Conservation (phyloP, 1,140 invertebrate genomes). For the Anadara kagoshimensis region DNA sequence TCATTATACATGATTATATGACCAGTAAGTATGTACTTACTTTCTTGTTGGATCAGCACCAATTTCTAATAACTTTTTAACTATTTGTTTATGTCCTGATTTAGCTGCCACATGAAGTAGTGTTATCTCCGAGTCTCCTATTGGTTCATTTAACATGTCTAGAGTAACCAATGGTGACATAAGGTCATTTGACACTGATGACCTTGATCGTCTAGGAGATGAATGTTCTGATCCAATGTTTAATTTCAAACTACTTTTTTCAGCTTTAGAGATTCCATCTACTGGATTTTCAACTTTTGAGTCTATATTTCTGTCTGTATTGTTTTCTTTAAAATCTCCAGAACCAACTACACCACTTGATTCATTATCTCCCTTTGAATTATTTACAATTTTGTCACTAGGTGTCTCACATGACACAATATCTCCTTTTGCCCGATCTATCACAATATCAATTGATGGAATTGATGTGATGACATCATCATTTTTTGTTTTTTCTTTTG, state of each 20-base stretch:
- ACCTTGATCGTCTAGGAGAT: not conserved
- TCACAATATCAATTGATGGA: no score
- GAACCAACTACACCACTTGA: no score
- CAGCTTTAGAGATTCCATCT: not conserved
- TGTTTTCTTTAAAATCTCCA: not conserved
- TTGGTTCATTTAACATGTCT: constrained; percentile 74
- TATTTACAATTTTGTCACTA: no score
- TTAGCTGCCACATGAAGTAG: constrained; percentile 84
- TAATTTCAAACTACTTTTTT: not conserved
- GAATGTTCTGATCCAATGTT: no score
- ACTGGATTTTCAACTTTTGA: constrained; percentile 6
- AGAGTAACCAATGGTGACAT: constrained; percentile 45
- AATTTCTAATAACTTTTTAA: constrained; percentile 75
- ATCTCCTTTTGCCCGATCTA: no score
- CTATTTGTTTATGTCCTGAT: constrained; percentile 77
- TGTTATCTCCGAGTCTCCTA: constrained; percentile 76
- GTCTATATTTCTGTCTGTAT: not conserved
- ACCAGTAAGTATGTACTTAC: constrained; percentile 38
- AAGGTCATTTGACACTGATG: not conserved
- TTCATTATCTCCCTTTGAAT: no score
- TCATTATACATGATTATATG: not conserved
- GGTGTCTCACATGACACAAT: no score
- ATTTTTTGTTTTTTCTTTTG: not conserved
- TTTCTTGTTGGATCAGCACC: constrained; percentile 78
- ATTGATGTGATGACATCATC: not conserved